Evolutionary conservation across 2,113 vertebrate species (phyloP), one percentile per base, ranked within the genome.

Genomic region (Nannobrachium achirus): DNA sequence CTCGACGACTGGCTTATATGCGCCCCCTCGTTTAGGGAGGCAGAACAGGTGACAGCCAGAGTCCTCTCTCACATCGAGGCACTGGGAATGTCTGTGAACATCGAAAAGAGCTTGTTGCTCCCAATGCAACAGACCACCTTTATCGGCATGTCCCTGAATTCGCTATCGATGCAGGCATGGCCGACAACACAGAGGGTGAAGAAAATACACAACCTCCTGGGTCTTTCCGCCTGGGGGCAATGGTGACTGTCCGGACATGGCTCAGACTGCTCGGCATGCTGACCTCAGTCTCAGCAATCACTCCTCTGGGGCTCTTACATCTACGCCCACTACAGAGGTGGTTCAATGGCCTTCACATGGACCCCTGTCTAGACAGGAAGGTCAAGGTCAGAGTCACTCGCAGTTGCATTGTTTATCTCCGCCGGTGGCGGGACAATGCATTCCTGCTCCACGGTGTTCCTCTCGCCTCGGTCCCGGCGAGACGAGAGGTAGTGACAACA

Each of bases 1-100:
- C 20, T 63, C 10, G 45, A 63, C 20, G 60, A 63, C 14, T 38
- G 60, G 44, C 19, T 63, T 11, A n/a, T 50, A 6, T 63, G 60
- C 0, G 45, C 60, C 45, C 60, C 45, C 44, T 25, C 45, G 10
- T 33, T 5, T 10, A 5, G 8, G 18, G 42, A 63, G 44, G 45
- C 25, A 46, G 59, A 45, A 16, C 41, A 2, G 1, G 10, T 18
- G 16, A 62, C 44, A 62, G 7, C 10, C 42, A 63, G 0, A 13
- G 18, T 63, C 4, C 20, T 63, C 8, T 4, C 19, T 49, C 60
- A 50, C 10, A 33, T 48, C 18, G n/a, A 62, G 19, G 11, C 41
- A 25, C 19, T 62, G 16, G 59, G 59, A 9, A 20, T 62, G 8
- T 45, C 59, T 7, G 59, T 62, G 13, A 62, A 33, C 10, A 2